Percentiles rank a stretch among this genome's conserved stretches.
These are phyloP conservation scores for Ommatoiulus sabulosus DNA, from an alignment of 2,888 invertebrate species.

Conservation along the genomic window DNA sequence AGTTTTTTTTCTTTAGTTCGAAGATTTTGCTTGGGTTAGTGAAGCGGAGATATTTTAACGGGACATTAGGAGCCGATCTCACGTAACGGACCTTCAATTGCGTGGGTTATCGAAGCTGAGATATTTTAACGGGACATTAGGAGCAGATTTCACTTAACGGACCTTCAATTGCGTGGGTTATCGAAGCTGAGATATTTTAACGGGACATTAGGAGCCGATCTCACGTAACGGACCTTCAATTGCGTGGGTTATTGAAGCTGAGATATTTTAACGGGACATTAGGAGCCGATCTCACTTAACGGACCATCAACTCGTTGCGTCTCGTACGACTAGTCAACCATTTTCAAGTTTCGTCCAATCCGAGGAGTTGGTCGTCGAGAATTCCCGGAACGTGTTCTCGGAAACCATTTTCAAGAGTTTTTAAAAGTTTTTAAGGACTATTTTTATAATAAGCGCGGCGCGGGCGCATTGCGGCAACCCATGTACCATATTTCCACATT, in stretches of 20 bases:
- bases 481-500: neutral
- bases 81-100: neutral
- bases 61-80: neutral
- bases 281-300: neutral
- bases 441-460: neutral
- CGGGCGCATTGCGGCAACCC: neutral
- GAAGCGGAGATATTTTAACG: constrained; percentile 44
- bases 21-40: constrained; percentile 55
- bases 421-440: neutral
- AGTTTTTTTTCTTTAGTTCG: neutral
- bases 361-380: too few relatives aligned
- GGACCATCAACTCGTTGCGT: neutral
- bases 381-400: too few relatives aligned
- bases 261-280: too few relatives aligned
- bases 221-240: neutral
- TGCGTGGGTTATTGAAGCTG: too few relatives aligned
- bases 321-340: neutral
- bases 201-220: too few relatives aligned
- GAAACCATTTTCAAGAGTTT: too few relatives aligned
- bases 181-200: too few relatives aligned
- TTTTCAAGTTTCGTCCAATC: neutral
- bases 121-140: neutral
- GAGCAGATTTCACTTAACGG: neutral
- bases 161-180: too few relatives aligned
- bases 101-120: constrained; percentile 42